Evolutionary conservation across 2,113 vertebrate genomes (phyloP).

Genomic region (Hucho hucho): DNA sequence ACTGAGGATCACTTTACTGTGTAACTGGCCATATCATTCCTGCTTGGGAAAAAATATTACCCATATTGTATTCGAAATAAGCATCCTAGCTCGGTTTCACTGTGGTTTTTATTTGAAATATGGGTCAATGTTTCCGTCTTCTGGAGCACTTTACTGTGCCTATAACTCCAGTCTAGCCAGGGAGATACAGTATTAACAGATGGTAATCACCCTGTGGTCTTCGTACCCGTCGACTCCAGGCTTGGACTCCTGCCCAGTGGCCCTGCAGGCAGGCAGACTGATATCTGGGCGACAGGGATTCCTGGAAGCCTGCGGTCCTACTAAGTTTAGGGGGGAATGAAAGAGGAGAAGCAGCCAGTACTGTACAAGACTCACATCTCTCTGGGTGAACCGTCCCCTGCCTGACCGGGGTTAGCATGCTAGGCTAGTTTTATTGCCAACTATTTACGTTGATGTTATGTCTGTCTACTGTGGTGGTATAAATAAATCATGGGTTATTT

Average conservation of each 20-base stretch:
- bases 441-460: conserved; percentile 47
- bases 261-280: background rate
- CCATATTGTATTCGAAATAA: no score
- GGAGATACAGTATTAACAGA: conserved; percentile 42
- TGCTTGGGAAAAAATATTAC: no score
- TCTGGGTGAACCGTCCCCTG: conserved; percentile 22
- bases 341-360: conserved; percentile 57
- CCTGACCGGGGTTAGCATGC: conserved; percentile 14
- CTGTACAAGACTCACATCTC: conserved; percentile 48
- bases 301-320: conserved; percentile 57
- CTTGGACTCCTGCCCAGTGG: conserved; percentile 35
- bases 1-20: no score
- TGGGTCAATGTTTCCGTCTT: background rate
- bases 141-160: background rate
- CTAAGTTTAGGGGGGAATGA: conserved; percentile 64
- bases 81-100: no score
- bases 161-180: background rate
- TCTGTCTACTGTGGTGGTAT: conserved; percentile 8
- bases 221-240: conserved; percentile 52
- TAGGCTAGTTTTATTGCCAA: conserved; percentile 43
- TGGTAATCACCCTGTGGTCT: conserved; percentile 33
- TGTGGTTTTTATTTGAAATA: background rate
- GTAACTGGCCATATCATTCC: no score
- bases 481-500: conserved; percentile 23
- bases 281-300: conserved; percentile 29